Evolutionary conservation across 2,113 vertebrate genomes (phyloP).

Genomic region (Lepisosteus oculatus): DNA sequence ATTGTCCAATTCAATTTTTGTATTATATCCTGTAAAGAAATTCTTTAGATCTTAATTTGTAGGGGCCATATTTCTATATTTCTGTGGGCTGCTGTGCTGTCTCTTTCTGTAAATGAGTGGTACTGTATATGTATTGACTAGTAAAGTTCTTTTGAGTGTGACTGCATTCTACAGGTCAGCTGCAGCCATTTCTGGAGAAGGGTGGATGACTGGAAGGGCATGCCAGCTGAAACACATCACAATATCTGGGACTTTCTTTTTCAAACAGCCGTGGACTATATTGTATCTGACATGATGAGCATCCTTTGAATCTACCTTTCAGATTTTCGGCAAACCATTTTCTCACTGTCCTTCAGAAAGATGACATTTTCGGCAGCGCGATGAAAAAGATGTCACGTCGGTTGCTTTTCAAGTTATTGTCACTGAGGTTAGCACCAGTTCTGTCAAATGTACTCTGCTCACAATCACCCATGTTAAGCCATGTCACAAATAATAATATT

Average conservation of each 20-base stretch:
- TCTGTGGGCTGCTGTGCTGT: not conserved
- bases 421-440: constrained; percentile 79
- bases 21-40: too few relatives aligned
- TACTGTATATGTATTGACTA: not conserved
- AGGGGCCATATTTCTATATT: too few relatives aligned
- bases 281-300: constrained; percentile 72
- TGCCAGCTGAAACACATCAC: constrained; percentile 64
- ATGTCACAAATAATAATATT: constrained; percentile 87
- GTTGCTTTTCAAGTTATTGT: constrained; percentile 85
- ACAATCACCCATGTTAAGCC: constrained; percentile 72
- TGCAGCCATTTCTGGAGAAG: constrained; percentile 60
- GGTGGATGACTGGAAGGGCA: constrained; percentile 47
- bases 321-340: constrained; percentile 76
- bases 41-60: too few relatives aligned
- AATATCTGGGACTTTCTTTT: constrained; percentile 57
- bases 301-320: constrained; percentile 73
- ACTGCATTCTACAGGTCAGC: constrained; percentile 57
- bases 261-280: constrained; percentile 66
- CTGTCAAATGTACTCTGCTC: constrained; percentile 86
- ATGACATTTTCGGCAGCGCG: constrained; percentile 76
- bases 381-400: constrained; percentile 78
- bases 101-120: not conserved
- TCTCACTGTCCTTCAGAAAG: constrained; percentile 82
- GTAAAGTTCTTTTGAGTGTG: constrained; percentile 1
- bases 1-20: too few relatives aligned